These are phyloP conservation scores for Acleris cristana DNA, from an alignment of 2,888 invertebrate genomes.

Conservation along the genomic window DNA sequence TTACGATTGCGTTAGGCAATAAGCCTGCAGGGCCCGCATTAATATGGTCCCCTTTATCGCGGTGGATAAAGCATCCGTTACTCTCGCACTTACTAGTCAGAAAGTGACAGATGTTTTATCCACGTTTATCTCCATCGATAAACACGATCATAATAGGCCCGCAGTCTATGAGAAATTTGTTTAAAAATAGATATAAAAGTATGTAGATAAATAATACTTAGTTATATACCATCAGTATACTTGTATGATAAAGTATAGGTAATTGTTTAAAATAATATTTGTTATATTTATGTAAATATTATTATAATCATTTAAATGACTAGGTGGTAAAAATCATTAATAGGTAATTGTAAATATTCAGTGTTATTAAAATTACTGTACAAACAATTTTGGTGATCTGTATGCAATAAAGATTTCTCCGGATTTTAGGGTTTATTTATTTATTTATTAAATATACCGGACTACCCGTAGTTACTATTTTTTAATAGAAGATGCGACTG, in stretches of 20 bases:
- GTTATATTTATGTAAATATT: conserved; percentile 72
- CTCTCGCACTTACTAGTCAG: too few species aligned
- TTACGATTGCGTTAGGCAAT: too few species aligned
- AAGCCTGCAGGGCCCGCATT: too few species aligned
- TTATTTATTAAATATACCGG: conserved; percentile 2
- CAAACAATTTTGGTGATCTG: conserved; percentile 78
- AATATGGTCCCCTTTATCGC: too few species aligned
- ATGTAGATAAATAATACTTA: conserved; percentile 12
- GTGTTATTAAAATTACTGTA: conserved; percentile 78
- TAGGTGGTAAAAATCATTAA: conserved; percentile 52
- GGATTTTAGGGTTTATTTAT: conserved; percentile 50
- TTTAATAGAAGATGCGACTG: too few species aligned
- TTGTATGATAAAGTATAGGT: conserved; percentile 48
- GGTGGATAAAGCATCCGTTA: too few species aligned
- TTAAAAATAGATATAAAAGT: conserved; percentile 8
- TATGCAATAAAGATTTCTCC: conserved; percentile 82
- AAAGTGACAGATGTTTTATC: too few species aligned
- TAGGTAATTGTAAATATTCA: conserved; percentile 74
- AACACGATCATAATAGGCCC: background rate
- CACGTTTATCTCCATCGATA: too few species aligned
- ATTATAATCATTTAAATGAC: conserved; percentile 49
- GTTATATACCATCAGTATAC: conserved; percentile 44
- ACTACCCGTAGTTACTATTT: too few species aligned
- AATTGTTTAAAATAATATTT: conserved; percentile 52
- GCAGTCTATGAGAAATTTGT: conserved; percentile 20